A percentile compares a stretch with the other conserved stretches of the same genome.
Conservation (phyloP, 2,888 invertebrate species). For the Drosophila ustulata region DNA sequence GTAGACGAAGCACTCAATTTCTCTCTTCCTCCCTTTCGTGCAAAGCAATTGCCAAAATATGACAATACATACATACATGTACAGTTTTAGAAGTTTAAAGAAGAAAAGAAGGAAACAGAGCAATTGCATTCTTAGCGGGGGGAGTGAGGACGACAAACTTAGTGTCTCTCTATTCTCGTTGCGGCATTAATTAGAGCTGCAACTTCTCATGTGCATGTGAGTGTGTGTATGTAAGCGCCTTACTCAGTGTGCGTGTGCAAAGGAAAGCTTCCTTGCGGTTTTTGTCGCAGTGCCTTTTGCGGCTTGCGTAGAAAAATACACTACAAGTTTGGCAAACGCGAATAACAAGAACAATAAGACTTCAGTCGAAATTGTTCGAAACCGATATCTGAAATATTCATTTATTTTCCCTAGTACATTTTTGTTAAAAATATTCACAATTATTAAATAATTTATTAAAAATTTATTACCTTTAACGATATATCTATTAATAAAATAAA, state of each 20-base stretch:
- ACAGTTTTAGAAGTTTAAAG: too few species aligned
- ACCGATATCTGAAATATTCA: too few species aligned
- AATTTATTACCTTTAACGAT: too few species aligned
- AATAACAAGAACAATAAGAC: background rate
- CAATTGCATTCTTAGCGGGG: too few species aligned
- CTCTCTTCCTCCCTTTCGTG: background rate
- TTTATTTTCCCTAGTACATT: too few species aligned
- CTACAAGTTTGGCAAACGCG: background rate
- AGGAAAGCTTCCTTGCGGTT: slow-evolving; percentile 21
- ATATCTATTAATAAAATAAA: too few species aligned
- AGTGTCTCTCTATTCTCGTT: too few species aligned
- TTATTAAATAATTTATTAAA: too few species aligned
- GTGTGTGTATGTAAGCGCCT: background rate
- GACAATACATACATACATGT: too few species aligned
- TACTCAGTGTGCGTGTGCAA: background rate
- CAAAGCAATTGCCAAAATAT: background rate
- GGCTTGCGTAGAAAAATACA: slow-evolving; percentile 1
- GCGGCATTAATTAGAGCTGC: background rate
- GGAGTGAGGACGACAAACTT: too few species aligned
- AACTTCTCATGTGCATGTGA: background rate
- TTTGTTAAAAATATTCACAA: background rate
- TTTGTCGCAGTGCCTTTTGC: slow-evolving; percentile 12
- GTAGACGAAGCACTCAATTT: background rate
- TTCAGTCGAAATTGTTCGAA: too few species aligned
- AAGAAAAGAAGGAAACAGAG: too few species aligned